These are phyloP conservation scores for Aldabrachelys gigantea DNA, from an alignment of 2,113 vertebrate genomes.

Conservation along the genomic window DNA sequence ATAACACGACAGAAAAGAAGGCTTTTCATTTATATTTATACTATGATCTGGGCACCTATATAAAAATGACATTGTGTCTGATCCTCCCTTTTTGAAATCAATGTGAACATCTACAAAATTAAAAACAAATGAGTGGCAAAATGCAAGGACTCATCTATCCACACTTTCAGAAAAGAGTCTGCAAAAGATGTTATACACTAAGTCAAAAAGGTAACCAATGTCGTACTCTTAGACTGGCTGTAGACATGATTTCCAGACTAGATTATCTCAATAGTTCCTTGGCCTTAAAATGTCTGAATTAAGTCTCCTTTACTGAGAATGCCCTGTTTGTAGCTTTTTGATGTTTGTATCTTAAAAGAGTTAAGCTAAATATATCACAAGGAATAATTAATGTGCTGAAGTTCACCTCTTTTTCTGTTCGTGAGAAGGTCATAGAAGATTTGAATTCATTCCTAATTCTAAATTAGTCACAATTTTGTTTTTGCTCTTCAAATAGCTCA, in stretches of 20 bases:
- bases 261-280: not conserved
- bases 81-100: not conserved
- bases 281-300: not conserved
- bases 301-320: not conserved
- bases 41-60: not conserved
- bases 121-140: not conserved
- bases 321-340: not conserved
- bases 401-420: not conserved
- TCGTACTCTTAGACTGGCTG: accelerated
- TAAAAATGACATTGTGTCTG: not conserved
- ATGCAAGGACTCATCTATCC: not conserved
- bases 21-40: not conserved
- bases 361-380: not conserved
- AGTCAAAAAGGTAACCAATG: not conserved
- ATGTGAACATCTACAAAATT: not conserved
- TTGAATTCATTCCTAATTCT: not conserved
- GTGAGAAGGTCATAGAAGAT: not conserved
- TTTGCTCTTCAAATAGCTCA: not conserved
- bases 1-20: not conserved
- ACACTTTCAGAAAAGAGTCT: not conserved
- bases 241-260: not conserved
- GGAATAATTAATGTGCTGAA: not conserved
- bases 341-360: not conserved
- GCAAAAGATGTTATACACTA: accelerated
- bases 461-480: not conserved